A percentile compares a stretch with the other conserved stretches of the same genome.
These are phyloP conservation scores for Heliconius cydno DNA, from an alignment of 2,888 invertebrate species.

Conservation along the genomic window DNA sequence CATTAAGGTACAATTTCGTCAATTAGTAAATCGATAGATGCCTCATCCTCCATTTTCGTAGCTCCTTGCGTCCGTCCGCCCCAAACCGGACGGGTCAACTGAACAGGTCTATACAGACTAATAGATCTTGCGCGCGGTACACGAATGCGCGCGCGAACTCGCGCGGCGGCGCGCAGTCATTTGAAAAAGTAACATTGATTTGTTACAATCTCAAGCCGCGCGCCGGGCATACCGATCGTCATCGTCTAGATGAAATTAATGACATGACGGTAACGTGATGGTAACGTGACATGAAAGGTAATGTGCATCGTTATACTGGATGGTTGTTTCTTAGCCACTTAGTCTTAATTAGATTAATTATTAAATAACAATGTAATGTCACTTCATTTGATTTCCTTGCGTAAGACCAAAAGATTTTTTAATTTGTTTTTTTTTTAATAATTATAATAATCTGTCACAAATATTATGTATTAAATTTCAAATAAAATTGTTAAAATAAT, in stretches of 20 bases:
- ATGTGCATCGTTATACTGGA: conserved; percentile 8
- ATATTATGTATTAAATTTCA: not conserved
- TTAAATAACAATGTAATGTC: conserved; percentile 3
- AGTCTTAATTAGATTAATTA: conserved; percentile 22
- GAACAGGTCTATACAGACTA: no score
- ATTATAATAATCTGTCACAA: conserved; percentile 6
- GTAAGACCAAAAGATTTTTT: conserved; percentile 1
- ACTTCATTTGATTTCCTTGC: conserved; percentile 4
- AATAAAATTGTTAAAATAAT: not conserved
- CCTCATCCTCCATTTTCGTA: no score
- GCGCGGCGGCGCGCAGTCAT: no score
- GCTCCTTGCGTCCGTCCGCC: no score
- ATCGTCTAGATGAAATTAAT: not conserved
- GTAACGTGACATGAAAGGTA: not conserved
- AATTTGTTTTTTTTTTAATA: not conserved
- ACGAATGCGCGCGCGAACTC: no score
- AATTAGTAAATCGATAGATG: no score
- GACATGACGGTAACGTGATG: conserved; percentile 5
- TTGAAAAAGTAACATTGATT: not conserved
- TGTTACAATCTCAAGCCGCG: not conserved
- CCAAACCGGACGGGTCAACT: no score
- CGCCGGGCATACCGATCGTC: no score
- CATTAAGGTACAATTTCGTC: no score
- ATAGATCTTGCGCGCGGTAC: no score
- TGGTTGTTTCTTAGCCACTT: conserved; percentile 14